Percentiles rank a stretch among this genome's conserved stretches.
Evolutionary conservation across 23 tunicate genomes (phyloP).

Genomic region (Clavelina lepadiformis): DNA sequence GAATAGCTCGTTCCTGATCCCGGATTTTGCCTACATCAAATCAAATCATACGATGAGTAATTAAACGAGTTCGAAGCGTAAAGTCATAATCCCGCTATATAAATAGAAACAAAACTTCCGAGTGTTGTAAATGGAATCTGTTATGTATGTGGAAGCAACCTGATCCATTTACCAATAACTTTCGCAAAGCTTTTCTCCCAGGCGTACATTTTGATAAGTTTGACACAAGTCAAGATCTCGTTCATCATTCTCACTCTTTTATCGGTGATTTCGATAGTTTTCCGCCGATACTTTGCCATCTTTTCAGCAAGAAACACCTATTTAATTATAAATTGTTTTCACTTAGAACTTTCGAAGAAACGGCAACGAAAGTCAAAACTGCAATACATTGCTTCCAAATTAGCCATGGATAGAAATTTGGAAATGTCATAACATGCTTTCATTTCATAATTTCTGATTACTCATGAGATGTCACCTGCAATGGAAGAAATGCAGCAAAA

Average conservation of each 20-base stretch:
- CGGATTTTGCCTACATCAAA: conserved; percentile 44
- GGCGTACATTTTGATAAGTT: conserved; percentile 92
- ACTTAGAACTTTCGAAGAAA: neutral
- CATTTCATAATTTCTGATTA: no score
- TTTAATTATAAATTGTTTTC: neutral
- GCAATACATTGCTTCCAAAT: no score
- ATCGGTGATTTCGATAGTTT: conserved; percentile 55
- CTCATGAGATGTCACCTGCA: no score
- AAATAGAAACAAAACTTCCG: no score
- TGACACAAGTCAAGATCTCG: conserved; percentile 83
- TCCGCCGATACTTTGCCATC: conserved; percentile 57
- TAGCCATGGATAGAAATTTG: no score
- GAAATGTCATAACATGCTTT: no score
- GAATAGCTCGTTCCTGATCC: conserved; percentile 27
- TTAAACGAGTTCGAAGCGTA: no score
- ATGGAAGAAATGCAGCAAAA: conserved; percentile 62
- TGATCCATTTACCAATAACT: conserved; percentile 41
- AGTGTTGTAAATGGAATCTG: no score
- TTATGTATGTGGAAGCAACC: no score
- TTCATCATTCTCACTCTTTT: conserved; percentile 92
- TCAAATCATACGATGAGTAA: no score
- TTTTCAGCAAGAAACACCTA: conserved; percentile 40
- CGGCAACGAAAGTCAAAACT: no score
- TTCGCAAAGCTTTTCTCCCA: conserved; percentile 93
- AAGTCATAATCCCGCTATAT: no score